Conservation (phyloP, 2,888 invertebrate genomes). For the Drosophila mayaguana region DNA sequence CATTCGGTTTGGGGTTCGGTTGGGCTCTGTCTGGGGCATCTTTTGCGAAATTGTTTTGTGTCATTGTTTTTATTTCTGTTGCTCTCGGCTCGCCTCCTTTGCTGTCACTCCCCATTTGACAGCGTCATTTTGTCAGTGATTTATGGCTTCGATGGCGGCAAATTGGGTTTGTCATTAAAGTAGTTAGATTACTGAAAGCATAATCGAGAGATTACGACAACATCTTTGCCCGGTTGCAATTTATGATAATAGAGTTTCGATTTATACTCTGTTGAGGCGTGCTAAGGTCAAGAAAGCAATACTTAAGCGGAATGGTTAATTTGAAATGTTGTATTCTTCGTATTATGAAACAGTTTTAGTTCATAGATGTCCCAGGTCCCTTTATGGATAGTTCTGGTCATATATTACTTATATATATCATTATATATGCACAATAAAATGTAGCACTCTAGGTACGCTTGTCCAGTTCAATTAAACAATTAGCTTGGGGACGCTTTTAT, state of each 20-base stretch:
- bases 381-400: too few species aligned
- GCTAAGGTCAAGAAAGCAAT: neutral
- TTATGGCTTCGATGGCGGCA: constrained; percentile 64
- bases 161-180: constrained; percentile 77
- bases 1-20: constrained; percentile 36
- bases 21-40: constrained; percentile 23
- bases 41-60: constrained; percentile 75
- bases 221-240: constrained; percentile 1
- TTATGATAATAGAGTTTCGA: constrained; percentile 10
- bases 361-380: too few species aligned
- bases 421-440: too few species aligned
- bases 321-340: too few species aligned
- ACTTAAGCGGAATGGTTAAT: neutral
- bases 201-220: constrained; percentile 51
- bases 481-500: too few species aligned
- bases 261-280: constrained; percentile 1
- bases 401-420: too few species aligned
- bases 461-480: too few species aligned
- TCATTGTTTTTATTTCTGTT: constrained; percentile 61
- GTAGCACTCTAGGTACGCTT: too few species aligned
- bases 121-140: constrained; percentile 75
- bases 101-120: constrained; percentile 67
- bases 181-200: constrained; percentile 48
- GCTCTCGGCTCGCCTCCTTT: constrained; percentile 21
- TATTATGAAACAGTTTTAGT: neutral